Base-by-base conservation (phyloP, 2,888 invertebrate species). In the Apamea anceps region DNA sequence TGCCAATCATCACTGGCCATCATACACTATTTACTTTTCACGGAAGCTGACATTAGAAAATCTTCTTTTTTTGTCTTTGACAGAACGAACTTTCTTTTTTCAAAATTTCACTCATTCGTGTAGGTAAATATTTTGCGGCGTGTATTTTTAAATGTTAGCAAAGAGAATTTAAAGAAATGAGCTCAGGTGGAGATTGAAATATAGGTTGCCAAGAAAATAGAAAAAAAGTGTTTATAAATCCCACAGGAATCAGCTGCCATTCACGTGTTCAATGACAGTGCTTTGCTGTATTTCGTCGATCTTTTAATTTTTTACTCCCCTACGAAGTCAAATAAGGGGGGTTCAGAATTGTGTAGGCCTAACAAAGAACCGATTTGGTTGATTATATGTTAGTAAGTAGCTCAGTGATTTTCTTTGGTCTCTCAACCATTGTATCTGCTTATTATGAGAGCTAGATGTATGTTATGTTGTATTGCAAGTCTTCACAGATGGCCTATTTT, bases 151-250 rank as follows among this genome's bases (percentile, higher is more conserved):
- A 77, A 82, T 75, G 67, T 72, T 75, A 62, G 60, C 62, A 74
- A 28, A 66, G 75, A 74, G 54, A 54, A 71, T 63, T 74, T 63
- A n/a, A 32, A 67, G 60, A 71, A 60, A 15, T 73, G 65, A 71
- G 37, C 70, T 42, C 60, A 71, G 66, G 68, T 62, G 74, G 63
- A 13, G 83, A 83, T 77, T 25, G 68, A 66, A 82, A 72, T 79
- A 75, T 18, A 42, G 77, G 74, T 70, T 79, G 79, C 83, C 80
- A 83, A 86, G 75, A 68, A 68, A 77, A 75, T n/a, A n/a, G 63
- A 73, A 72, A 74, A 75, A 80, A 74, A 68, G 68, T 75, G 42
- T 70, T 67, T 42, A 63, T 67, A 74, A 54, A 54, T 77, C 62
- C 37, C 63, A 73, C 62, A 77, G 63, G 73, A 70, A 71, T 77